Conservation (phyloP, 2,113 vertebrate genomes). For the Pleuronectes platessa region DNA sequence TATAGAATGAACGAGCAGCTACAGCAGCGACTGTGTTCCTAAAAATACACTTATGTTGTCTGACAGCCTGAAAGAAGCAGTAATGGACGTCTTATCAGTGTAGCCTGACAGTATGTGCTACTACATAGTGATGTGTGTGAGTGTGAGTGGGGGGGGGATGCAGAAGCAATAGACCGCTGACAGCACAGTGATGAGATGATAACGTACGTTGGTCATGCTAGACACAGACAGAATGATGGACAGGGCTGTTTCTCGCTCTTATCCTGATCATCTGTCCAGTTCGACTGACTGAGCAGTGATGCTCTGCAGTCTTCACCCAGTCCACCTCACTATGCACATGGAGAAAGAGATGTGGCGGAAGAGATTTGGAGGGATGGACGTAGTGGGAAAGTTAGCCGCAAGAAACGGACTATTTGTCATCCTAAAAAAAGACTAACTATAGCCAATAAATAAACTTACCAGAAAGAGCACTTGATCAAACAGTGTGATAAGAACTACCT, state of each 20-base stretch:
- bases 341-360: background rate
- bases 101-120: constrained; percentile 43
- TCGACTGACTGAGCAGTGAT: constrained; percentile 7
- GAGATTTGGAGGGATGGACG: too few species aligned
- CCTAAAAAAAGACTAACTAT: too few species aligned
- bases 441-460: too few species aligned
- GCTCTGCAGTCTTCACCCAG: too few species aligned
- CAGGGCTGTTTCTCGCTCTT: constrained; percentile 38
- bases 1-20: too few species aligned
- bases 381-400: too few species aligned
- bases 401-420: too few species aligned
- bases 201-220: constrained; percentile 46
- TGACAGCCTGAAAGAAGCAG: constrained; percentile 39
- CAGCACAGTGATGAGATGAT: constrained; percentile 62
- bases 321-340: too few species aligned
- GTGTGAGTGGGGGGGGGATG: constrained; percentile 2
- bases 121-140: constrained; percentile 21
- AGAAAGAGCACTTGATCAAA: too few species aligned
- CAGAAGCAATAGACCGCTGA: constrained; percentile 36
- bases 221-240: constrained; percentile 45
- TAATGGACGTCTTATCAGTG: constrained; percentile 57
- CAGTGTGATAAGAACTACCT: too few species aligned
- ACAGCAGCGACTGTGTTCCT: background rate
- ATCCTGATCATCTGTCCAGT: constrained; percentile 58
- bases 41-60: constrained; percentile 31